Conservation (phyloP, 2,888 invertebrate genomes). For the Tiphia femorata region DNA sequence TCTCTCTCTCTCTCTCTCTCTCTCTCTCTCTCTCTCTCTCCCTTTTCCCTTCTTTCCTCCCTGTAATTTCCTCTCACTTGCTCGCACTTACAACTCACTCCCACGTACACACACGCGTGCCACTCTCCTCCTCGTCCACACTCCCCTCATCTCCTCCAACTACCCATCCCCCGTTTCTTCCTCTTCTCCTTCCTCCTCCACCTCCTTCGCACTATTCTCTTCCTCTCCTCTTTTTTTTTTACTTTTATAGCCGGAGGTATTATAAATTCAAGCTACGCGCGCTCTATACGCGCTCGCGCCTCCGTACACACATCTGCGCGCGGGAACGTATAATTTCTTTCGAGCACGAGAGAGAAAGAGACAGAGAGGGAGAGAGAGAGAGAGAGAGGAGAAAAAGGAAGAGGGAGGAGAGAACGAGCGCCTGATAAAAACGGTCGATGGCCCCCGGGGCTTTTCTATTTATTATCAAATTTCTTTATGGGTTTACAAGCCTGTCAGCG, state of each 20-base stretch:
- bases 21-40: not conserved
- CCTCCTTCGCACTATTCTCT: not conserved
- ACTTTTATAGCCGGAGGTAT: conserved; percentile 57
- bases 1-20: not conserved
- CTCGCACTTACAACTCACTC: conserved; percentile 6
- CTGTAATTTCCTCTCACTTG: conserved; percentile 1
- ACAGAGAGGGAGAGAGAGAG: too few species aligned
- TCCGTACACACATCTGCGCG: conserved; percentile 5
- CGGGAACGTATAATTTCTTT: too few species aligned
- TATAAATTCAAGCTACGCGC: conserved; percentile 61
- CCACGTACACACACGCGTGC: conserved; percentile 23
- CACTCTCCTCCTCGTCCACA: not conserved
- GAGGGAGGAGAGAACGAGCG: too few species aligned
- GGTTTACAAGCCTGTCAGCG: conserved; percentile 64
- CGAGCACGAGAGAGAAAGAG: too few species aligned
- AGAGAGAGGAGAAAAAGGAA: too few species aligned
- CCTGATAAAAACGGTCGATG: conserved; percentile 48
- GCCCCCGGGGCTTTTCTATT: conserved; percentile 50
- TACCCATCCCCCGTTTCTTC: conserved; percentile 22
- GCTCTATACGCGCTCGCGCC: conserved; percentile 18
- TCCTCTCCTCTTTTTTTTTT: conserved; percentile 1
- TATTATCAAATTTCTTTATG: conserved; percentile 68
- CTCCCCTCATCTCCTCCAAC: conserved; percentile 3
- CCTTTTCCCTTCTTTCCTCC: conserved; percentile 21
- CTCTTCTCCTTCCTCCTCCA: conserved; percentile 7